These are phyloP conservation scores for Tyrannus savana DNA, from an alignment of 2,113 vertebrate genomes.

Conservation along the genomic window DNA sequence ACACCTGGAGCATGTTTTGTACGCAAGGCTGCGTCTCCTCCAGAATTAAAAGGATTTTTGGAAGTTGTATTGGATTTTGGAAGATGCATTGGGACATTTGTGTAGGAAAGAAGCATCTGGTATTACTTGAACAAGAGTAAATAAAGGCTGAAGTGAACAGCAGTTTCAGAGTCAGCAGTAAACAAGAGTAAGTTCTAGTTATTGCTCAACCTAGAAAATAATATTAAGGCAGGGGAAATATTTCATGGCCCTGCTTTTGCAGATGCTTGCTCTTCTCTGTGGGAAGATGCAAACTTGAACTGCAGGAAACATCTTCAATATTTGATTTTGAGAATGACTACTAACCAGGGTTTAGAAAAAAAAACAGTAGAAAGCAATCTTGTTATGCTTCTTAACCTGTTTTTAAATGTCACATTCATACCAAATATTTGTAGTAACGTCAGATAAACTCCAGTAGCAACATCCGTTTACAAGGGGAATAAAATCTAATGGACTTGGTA, in stretches of 20 bases:
- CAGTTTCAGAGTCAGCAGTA: neutral
- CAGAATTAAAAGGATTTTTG: neutral
- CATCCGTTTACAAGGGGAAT: neutral
- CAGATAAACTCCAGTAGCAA: neutral
- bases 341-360: neutral
- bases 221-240: neutral
- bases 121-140: neutral
- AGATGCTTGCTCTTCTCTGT: neutral
- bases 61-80: neutral
- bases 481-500: neutral
- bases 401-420: slow-evolving; percentile 6
- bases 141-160: neutral
- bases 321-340: neutral
- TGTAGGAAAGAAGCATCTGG: neutral
- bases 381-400: neutral
- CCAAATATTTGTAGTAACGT: neutral
- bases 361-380: neutral
- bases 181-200: neutral
- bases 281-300: neutral
- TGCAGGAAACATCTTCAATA: neutral
- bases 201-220: neutral
- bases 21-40: neutral
- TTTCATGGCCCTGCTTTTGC: neutral
- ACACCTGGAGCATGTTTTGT: neutral
- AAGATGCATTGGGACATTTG: neutral